These are phyloP conservation scores for Sander vitreus DNA, from an alignment of 2,113 vertebrate species.

Conservation along the genomic window DNA sequence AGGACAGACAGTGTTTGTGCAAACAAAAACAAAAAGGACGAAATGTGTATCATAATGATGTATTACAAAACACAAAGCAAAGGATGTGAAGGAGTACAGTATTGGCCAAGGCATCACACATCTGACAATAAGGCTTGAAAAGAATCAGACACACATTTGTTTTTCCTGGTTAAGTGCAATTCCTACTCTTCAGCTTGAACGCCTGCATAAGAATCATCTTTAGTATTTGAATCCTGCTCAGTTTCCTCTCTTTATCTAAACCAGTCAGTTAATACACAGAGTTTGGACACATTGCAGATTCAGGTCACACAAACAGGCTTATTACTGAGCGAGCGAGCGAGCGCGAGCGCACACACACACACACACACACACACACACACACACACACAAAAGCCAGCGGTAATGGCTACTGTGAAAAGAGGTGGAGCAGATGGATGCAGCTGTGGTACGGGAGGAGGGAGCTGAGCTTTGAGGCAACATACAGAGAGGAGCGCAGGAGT, in stretches of 20 bases:
- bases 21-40: constrained; percentile 4
- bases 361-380: not conserved
- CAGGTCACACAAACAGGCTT: not conserved
- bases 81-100: constrained; percentile 10
- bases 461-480: constrained; percentile 7
- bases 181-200: not conserved
- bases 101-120: constrained; percentile 29
- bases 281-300: no score
- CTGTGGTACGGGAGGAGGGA: not conserved
- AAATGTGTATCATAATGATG: not conserved
- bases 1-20: not conserved
- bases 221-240: not conserved
- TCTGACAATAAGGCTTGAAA: constrained; percentile 55
- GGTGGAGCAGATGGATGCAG: constrained; percentile 17
- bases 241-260: not conserved
- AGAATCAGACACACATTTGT: not conserved
- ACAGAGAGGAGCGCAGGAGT: constrained; percentile 13
- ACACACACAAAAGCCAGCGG: not conserved
- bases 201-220: not conserved
- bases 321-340: not conserved
- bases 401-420: constrained; percentile 28
- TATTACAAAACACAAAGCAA: constrained; percentile 6
- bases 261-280: not conserved
- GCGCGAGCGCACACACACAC: not conserved
- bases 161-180: constrained; percentile 17